phyloP scores from a whole-genome alignment of 2,888 invertebrate species.

The Nezara viridula region DNA sequence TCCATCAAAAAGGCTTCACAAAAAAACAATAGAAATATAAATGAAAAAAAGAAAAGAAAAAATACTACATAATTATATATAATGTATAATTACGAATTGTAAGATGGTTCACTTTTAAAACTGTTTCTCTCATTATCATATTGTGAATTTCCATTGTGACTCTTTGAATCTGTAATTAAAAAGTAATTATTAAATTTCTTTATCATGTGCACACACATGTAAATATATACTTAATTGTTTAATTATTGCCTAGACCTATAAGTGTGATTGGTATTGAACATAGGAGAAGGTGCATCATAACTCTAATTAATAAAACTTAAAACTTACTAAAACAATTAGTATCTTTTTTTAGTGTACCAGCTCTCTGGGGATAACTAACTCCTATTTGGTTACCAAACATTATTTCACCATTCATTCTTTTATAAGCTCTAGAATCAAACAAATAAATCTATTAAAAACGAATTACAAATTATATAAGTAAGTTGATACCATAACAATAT shows the following conservation, averaged over 20 bases:
- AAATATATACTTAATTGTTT: no score
- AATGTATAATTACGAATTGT: constrained; percentile 13
- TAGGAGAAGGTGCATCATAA: not conserved
- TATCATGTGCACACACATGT: not conserved
- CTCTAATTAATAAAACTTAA: constrained; percentile 2
- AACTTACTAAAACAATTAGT: constrained; percentile 19
- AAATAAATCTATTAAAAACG: not conserved
- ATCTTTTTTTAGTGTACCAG: constrained; percentile 65
- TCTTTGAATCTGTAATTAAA: constrained; percentile 45
- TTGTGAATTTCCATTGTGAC: constrained; percentile 33
- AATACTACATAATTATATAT: not conserved
- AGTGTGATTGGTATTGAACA: not conserved
- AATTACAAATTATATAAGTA: not conserved
- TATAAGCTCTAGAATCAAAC: constrained; percentile 77
- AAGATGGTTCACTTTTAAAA: constrained; percentile 15
- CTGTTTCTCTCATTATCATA: constrained; percentile 8
- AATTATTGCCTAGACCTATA: not conserved
- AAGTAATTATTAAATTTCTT: not conserved
- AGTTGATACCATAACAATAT: not conserved
- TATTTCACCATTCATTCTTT: constrained; percentile 87
- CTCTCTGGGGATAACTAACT: constrained; percentile 71
- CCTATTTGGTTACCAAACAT: constrained; percentile 83
- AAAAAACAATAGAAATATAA: not conserved
- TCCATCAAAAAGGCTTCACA: not conserved
- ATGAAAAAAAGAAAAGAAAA: not conserved